These are phyloP conservation scores for Gymnopithys bicolor DNA, from an alignment of 2,797 vertebrate species.

Conservation along the genomic window DNA sequence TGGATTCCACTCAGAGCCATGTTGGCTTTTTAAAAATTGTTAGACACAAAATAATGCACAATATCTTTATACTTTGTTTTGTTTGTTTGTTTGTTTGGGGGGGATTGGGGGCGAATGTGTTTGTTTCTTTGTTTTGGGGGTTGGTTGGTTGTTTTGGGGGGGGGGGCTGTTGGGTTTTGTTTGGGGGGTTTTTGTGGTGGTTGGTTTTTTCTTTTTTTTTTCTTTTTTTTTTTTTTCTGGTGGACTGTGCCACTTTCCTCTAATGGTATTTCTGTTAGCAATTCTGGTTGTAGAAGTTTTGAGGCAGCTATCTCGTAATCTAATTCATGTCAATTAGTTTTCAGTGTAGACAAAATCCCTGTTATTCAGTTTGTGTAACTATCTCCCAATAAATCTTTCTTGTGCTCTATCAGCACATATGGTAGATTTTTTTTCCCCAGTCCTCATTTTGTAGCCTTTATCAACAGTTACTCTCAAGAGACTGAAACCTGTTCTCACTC, in stretches of 20 bases:
- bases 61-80: too few relatives aligned
- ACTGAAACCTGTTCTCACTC: neutral
- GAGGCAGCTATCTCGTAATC: conserved; percentile 38
- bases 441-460: conserved; percentile 27
- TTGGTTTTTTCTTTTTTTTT: neutral
- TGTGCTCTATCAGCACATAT: conserved; percentile 39
- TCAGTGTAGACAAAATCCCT: conserved; percentile 53
- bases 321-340: conserved; percentile 49
- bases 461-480: neutral
- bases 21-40: neutral
- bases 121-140: too few relatives aligned
- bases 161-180: too few relatives aligned
- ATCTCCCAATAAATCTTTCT: conserved; percentile 38
- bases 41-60: neutral
- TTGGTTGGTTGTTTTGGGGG: too few relatives aligned
- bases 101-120: too few relatives aligned
- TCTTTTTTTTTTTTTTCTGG: neutral
- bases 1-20: neutral
- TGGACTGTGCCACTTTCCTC: neutral
- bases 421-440: neutral
- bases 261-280: neutral
- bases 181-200: too few relatives aligned
- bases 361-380: conserved; percentile 27
- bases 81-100: too few relatives aligned
- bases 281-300: neutral